Evolutionary conservation across 37 sponge, comb jelly and placozoan species (phyloP).

Genomic region (Crambe crambe): DNA sequence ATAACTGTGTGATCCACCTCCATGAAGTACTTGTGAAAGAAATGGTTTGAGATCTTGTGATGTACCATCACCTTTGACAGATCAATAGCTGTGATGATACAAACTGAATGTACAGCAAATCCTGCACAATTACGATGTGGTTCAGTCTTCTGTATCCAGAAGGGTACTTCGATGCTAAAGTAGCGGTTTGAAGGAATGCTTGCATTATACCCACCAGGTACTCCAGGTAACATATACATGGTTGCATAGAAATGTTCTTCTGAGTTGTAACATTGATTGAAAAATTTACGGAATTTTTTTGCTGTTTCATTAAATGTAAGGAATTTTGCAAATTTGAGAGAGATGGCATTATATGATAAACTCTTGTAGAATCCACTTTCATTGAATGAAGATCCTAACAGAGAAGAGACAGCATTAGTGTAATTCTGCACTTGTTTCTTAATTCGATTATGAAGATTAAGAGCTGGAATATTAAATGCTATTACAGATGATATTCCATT

Average conservation of each 20-base stretch:
- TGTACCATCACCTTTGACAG: not conserved
- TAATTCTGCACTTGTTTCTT: not conserved
- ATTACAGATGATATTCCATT: conserved; percentile 17
- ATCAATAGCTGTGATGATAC: not conserved
- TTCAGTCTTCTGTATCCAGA: not conserved
- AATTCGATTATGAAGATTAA: too few relatives aligned
- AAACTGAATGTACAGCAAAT: not conserved
- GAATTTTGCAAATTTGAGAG: not conserved
- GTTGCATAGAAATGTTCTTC: conserved; percentile 38
- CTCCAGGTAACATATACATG: conserved; percentile 7
- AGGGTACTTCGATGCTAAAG: not conserved
- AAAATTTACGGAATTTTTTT: not conserved
- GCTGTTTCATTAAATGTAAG: not conserved
- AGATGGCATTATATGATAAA: not conserved
- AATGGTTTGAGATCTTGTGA: not conserved
- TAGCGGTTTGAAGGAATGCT: not conserved
- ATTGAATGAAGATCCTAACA: too few relatives aligned
- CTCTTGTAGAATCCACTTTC: conserved; percentile 29
- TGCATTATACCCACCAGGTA: conserved; percentile 20
- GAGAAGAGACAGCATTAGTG: not conserved
- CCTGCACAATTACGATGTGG: not conserved
- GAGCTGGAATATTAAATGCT: not conserved
- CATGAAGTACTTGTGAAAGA: conserved; percentile 55
- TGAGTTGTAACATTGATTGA: not conserved
- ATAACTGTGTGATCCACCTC: conserved; percentile 41